Base-by-base conservation (phyloP, 2,888 invertebrate species). In the Anthophora plumipes region DNA sequence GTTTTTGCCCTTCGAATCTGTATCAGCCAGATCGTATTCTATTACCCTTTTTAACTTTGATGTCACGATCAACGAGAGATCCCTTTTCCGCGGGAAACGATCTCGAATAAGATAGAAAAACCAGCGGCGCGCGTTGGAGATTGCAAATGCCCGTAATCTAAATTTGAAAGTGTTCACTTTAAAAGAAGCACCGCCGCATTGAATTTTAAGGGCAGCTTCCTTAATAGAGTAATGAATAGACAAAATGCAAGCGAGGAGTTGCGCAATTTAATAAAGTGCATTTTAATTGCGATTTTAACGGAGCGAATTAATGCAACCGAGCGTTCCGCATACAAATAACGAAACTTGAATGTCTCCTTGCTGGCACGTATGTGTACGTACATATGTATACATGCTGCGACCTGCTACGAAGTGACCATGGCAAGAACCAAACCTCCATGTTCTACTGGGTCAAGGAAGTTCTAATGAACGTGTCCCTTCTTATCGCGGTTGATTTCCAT, bases 301-400 rank as follows among this genome's bases (percentile, higher is more conserved):
- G n/a, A 43, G n/a, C 20, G 12, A 55, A 46, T 57, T 43, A 46
- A 57, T n/a, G 25, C 41, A 1, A 12, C 5, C 55, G 54, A 41
- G 54, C n/a, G 67, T 54, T n/a, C 8, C 6, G 67, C 54, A 4
- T 55, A 46, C 55, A 37, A 57, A 68, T 31, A 46, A 55, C 20
- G 43, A 55, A 57, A 43, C 9, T 20, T 6, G 14, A 7, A 20
- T 14, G 31, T 41, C 41, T 66, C 9, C 11, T 20, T 31, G 31
- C 31, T 4, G 4, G 37, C 37, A 14, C 0, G 9, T 22, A 14
- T 20, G 22, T 39, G n/a, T 22, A 25, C 12, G 14, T n/a, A n/a
- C n/a, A n/a, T n/a, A n/a, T n/a, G n/a, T n/a, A n/a, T n/a, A n/a
- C n/a, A n/a, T n/a, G n/a, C 2, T 9, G 7, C 2, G 25, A 2